These are phyloP conservation scores for Antigone vipio DNA, from an alignment of 2,113 vertebrate species.

Conservation along the genomic window DNA sequence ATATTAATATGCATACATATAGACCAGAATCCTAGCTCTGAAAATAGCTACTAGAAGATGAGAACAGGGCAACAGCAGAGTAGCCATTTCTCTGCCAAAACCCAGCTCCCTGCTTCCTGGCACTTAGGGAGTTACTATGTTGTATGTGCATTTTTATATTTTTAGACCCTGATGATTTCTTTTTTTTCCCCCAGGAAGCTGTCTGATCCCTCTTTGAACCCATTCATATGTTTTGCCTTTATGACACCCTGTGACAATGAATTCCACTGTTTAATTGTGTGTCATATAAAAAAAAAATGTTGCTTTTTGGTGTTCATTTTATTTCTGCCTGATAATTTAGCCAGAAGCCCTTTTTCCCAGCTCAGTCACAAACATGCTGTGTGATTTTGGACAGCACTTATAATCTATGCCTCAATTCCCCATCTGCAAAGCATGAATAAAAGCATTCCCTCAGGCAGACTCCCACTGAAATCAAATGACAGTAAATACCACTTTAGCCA, in stretches of 20 bases:
- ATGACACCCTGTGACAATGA: neutral
- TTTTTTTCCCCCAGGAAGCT: neutral
- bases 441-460: neutral
- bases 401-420: neutral
- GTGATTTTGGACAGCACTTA: neutral
- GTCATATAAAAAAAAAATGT: neutral
- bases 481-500: neutral
- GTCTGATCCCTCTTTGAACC: neutral
- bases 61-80: neutral
- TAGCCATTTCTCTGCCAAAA: neutral
- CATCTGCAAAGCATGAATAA: neutral
- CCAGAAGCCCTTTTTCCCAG: neutral
- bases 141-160: neutral
- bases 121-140: neutral
- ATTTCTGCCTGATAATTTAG: neutral
- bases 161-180: neutral
- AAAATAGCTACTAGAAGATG: neutral
- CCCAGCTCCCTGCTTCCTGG: neutral
- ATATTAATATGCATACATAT: neutral
- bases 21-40: neutral
- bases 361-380: neutral
- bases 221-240: neutral
- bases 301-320: neutral
- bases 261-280: neutral
- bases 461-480: neutral